Base-by-base conservation (phyloP, 2,797 vertebrate species). In the Characodon lateralis region DNA sequence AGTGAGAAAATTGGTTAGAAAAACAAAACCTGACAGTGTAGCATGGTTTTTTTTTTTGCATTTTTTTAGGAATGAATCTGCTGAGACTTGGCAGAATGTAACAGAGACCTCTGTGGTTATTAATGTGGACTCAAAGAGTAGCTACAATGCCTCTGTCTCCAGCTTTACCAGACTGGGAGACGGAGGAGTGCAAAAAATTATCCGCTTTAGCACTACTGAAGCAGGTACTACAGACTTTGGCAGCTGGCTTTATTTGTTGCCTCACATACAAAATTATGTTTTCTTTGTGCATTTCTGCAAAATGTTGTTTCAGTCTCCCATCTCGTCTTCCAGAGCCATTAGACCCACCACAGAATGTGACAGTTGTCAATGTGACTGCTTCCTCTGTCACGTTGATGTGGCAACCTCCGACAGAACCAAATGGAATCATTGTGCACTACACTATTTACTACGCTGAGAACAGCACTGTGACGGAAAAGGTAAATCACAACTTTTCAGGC, bases 91-190 rank as follows among this genome's bases (percentile, higher is more conserved):
- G 87, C 77, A 96, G 72, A 98, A 99, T 89, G 95, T 96, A 78
- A 97, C 96, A 3, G 89, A 90, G 87, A 96, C 96, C 0, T 96
- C 96, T 35, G 71, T 97, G 89, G 92, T 97, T 66, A 85, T 98
- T 82, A 93, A 94, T 71, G 93, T 99, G 86, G 97, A 98, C 86
- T 94, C 97, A 76, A 93, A 96, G 78, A 94, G 80, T 86, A 91
- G 90, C 71, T 99, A 98, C 84, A 96, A 91, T 63, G 96, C 96
- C 71, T 98, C 96, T 2, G 95, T 99, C 70, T 98, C 97, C 91
- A 96, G 95, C 83, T 98, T 95, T 95, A 99, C 97, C 78, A 95
- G 92, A 88, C 94, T 97, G 82, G 98, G 98, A 84, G 95, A 98
- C 76, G 98, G 98, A 85, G 96, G 96, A 48, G 83, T 95, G 72